phyloP scores from a whole-genome alignment of 1,140 invertebrate genomes.

The Cherax destructor region DNA sequence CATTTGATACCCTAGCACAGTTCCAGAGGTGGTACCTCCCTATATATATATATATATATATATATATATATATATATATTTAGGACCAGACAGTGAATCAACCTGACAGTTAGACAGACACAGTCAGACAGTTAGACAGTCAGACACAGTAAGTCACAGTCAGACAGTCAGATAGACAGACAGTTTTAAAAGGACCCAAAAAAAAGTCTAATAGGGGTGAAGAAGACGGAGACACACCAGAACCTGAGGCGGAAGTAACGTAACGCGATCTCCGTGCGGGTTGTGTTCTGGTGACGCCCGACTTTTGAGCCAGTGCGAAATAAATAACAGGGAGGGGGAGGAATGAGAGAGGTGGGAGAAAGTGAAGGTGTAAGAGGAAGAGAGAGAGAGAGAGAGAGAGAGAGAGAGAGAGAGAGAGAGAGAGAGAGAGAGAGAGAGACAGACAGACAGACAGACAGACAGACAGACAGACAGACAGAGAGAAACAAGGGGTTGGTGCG shows the following conservation, averaged over 20 bases:
- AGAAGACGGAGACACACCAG: slow-evolving; percentile 34
- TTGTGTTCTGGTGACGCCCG: slow-evolving; percentile 8
- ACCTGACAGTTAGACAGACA: not conserved
- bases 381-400: too few species aligned
- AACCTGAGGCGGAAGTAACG: slow-evolving; percentile 45
- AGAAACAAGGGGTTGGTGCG: not conserved
- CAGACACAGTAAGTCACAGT: not conserved
- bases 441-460: not conserved
- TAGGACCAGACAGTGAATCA: too few species aligned
- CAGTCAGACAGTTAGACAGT: not conserved
- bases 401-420: not conserved
- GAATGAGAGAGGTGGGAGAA: not conserved
- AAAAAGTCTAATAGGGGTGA: slow-evolving; percentile 6
- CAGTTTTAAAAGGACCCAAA: not conserved
- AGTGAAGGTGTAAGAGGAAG: too few species aligned
- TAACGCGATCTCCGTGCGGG: slow-evolving; percentile 31
- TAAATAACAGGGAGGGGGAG: not conserved
- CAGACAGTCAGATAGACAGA: not conserved
- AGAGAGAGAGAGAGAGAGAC: not conserved
- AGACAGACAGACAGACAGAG: not conserved
- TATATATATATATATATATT: too few species aligned
- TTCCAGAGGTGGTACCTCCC: too few species aligned
- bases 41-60: too few species aligned
- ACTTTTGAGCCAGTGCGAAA: not conserved
- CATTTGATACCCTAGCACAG: too few species aligned